phyloP scores from a whole-genome alignment of 64 coral and sea anemone genomes.

The Astreopora myriophthalma region DNA sequence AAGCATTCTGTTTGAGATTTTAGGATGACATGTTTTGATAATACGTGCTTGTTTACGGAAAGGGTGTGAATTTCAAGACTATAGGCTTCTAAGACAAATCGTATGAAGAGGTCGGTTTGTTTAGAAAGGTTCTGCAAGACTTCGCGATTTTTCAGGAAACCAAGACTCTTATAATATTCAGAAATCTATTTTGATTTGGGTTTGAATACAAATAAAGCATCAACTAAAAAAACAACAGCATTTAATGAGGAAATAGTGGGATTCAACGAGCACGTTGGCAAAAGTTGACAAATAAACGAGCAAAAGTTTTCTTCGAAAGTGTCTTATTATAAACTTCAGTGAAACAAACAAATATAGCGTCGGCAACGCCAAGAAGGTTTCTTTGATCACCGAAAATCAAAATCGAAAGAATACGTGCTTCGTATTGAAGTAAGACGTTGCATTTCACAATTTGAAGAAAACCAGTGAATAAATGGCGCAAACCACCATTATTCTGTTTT shows the following conservation, averaged over 20 bases:
- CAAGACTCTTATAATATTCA: not conserved
- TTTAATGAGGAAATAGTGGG: not conserved
- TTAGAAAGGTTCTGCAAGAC: not conserved
- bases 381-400: not conserved
- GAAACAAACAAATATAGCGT: too few relatives aligned
- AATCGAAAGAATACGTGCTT: not conserved
- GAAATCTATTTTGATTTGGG: not conserved
- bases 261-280: constrained; percentile 9
- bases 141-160: constrained; percentile 13
- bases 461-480: not conserved
- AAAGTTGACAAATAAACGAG: not conserved
- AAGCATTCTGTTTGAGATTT: not conserved
- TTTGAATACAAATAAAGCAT: not conserved
- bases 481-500: not conserved
- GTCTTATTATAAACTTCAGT: not conserved
- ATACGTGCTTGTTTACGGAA: not conserved
- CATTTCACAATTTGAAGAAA: not conserved
- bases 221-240: not conserved
- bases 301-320: not conserved
- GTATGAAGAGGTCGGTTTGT: not conserved
- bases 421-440: not conserved
- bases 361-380: not conserved
- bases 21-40: not conserved
- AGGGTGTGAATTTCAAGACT: not conserved
- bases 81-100: not conserved